These are phyloP conservation scores for Drosophila lutescens DNA, from an alignment of 2,888 invertebrate genomes.

Conservation along the genomic window DNA sequence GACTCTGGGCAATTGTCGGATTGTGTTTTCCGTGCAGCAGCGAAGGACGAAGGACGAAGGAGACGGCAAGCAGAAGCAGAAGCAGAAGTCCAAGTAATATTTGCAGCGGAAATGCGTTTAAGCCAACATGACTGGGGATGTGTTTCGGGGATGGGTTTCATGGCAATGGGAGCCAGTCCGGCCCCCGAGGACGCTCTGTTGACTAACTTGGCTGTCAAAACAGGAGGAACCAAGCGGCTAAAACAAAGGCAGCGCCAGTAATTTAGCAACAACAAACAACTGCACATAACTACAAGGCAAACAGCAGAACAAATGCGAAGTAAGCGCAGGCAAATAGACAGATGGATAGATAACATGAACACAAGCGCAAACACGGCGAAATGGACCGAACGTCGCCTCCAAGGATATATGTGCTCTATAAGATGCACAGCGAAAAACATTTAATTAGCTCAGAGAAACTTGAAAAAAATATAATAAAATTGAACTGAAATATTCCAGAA, in stretches of 20 bases:
- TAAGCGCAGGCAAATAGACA: conserved; percentile 56
- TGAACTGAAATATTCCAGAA: no score
- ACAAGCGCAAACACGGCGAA: conserved; percentile 40
- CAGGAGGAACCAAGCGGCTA: conserved; percentile 43
- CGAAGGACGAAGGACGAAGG: conserved; percentile 43
- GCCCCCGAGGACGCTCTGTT: conserved; percentile 39
- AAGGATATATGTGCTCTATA: conserved; percentile 41
- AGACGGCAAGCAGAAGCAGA: neutral
- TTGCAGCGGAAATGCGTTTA: conserved; percentile 74
- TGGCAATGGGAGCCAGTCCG: conserved; percentile 8
- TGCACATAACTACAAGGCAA: conserved; percentile 69
- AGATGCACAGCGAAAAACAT: neutral
- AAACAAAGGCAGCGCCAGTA: conserved; percentile 66
- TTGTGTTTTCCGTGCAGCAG: conserved; percentile 37
- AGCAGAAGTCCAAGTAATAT: conserved; percentile 44
- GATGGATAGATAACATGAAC: conserved; percentile 41
- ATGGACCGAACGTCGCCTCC: conserved; percentile 48
- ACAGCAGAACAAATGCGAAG: conserved; percentile 61
- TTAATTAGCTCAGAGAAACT: neutral
- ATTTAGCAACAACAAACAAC: conserved; percentile 73
- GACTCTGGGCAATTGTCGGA: conserved; percentile 40
- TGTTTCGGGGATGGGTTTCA: neutral
- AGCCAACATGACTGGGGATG: conserved; percentile 31
- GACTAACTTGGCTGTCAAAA: conserved; percentile 76
- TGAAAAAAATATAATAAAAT: no score